Conservation (phyloP, 23 tunicate genomes). For the Pegea sp. region DNA sequence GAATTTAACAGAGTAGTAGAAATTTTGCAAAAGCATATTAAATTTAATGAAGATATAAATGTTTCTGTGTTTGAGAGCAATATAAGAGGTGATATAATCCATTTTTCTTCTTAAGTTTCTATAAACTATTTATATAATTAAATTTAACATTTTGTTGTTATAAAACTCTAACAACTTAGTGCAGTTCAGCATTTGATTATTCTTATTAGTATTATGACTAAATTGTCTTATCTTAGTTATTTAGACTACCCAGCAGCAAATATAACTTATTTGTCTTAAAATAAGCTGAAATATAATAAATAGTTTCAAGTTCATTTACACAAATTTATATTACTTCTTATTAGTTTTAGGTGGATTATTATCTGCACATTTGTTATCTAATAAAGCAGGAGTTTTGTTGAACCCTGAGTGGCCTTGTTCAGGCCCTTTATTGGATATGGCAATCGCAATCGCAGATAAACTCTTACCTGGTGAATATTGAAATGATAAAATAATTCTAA, state of each 20-base stretch:
- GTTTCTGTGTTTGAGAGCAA: conserved; percentile 93
- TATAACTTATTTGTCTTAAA: too few species aligned
- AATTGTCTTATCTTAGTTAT: too few species aligned
- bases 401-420: conserved; percentile 67
- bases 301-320: too few species aligned
- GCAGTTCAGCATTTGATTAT: too few species aligned
- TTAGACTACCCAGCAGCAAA: too few species aligned
- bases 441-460: conserved; percentile 34
- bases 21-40: conserved; percentile 9
- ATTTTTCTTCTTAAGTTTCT: too few species aligned
- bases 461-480: conserved; percentile 36
- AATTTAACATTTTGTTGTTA: too few species aligned
- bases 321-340: too few species aligned
- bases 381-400: conserved; percentile 24
- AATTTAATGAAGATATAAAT: conserved; percentile 34
- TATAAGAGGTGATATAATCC: conserved; percentile 24
- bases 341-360: conserved; percentile 71
- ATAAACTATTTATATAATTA: too few species aligned
- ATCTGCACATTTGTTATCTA: conserved; percentile 63
- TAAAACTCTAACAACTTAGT: too few species aligned
- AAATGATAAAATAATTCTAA: background rate
- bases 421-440: conserved; percentile 56
- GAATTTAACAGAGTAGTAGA: conserved; percentile 48
- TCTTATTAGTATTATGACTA: too few species aligned
- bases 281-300: too few species aligned